Base-by-base conservation (phyloP, 2,113 vertebrate genomes). In the Anarhynchus alexandrinus region DNA sequence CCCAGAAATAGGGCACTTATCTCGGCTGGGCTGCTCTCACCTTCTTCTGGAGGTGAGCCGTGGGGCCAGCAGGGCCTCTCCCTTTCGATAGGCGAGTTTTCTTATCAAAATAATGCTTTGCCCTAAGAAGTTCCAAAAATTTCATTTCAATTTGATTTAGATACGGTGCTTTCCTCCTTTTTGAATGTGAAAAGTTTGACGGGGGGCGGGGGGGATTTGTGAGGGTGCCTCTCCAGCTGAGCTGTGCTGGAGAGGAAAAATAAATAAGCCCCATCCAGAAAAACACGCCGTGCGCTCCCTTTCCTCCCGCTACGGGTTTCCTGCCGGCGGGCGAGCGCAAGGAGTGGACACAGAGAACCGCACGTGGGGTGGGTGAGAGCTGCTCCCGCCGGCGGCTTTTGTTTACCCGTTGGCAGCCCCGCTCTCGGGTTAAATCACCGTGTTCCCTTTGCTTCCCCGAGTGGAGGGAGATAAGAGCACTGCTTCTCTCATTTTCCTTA, bases 1-100 rank as follows among this genome's bases (percentile, higher is more conserved):
- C 21, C 84, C 92, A 85, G 78, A 91, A 96, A 95, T 76, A 96
- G 80, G 81, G 58, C 87, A 45, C 40, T 96, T 95, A 95, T 90
- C 91, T 94, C 93, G 51, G 86, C 78, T 65, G 74, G 67, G 58
- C 77, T 70, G 65, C 78, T 91, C 92, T 78, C 86, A 26, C 72
- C 82, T 71, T 49, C 38, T 34, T 26, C 81, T 74, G 29, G 81
- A 82, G 57, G 47, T 80, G 57, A 94, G 54, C 45, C 11, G 0
- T 2, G 19, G 43, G 77, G 72, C 25, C 81, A 85, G 91, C 49
- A 54, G 0, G 0, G 54, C 49, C 55, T 67, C 30, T 73, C 26
- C 38, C 38, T 73, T 45, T 36, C 1, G 0, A 11, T 1, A 64
- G n/a, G 62, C 14, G 0, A 65, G 22, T 43, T 69, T 84, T 51